These are phyloP conservation scores for Tiliqua scincoides DNA, from an alignment of 2,113 vertebrate genomes.

Conservation along the genomic window DNA sequence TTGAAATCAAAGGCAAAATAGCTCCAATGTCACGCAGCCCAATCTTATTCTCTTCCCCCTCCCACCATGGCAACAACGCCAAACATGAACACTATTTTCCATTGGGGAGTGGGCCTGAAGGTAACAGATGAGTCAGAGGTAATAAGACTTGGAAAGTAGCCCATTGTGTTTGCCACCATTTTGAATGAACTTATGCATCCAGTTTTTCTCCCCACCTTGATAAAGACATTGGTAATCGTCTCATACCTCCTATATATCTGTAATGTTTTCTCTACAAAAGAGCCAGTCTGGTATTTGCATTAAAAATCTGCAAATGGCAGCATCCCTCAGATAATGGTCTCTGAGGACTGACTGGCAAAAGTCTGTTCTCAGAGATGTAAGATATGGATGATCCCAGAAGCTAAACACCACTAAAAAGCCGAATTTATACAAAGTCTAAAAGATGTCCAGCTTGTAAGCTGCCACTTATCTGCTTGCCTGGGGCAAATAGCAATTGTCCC, in stretches of 20 bases:
- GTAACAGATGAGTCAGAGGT: not conserved
- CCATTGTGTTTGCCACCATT: not conserved
- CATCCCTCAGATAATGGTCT: not conserved
- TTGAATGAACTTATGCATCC: not conserved
- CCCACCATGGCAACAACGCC: no score
- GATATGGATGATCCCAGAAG: not conserved
- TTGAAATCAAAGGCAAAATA: not conserved
- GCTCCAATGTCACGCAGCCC: no score
- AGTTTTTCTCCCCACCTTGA: no score
- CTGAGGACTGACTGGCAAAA: not conserved
- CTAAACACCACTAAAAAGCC: not conserved
- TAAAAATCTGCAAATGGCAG: not conserved
- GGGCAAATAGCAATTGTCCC: constrained; percentile 2
- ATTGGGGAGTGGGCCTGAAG: no score
- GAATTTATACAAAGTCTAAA: not conserved
- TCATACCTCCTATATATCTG: not conserved
- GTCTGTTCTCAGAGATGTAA: not conserved
- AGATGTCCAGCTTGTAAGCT: constrained; percentile 1
- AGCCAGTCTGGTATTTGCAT: not conserved
- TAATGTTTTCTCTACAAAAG: not conserved
- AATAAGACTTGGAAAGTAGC: not conserved
- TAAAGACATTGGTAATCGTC: not conserved
- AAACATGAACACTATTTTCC: no score
- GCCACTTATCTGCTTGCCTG: constrained; percentile 6
- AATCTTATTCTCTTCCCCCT: no score